Conservation (phyloP, 2,797 vertebrate species). For the Pygocentrus nattereri region DNA sequence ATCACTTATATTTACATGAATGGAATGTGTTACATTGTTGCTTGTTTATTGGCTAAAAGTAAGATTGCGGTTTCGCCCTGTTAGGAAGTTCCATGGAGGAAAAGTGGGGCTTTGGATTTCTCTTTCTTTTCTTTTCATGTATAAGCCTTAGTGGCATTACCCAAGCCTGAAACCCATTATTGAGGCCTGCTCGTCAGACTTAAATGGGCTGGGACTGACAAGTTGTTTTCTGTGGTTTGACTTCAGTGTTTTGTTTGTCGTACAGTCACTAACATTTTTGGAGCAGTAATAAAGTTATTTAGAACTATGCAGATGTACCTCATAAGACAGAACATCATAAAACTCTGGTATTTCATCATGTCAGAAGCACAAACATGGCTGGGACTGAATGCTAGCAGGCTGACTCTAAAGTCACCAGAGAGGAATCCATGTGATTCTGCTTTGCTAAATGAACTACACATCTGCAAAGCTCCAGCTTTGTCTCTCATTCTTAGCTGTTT, state of each 20-base stretch:
- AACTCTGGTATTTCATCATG: conserved; percentile 57
- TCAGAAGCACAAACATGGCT: conserved; percentile 56
- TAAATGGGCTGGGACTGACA: conserved; percentile 66
- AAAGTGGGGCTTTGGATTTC: conserved; percentile 39
- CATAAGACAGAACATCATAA: conserved; percentile 63
- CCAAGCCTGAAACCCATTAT: conserved; percentile 70
- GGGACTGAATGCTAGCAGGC: conserved; percentile 57
- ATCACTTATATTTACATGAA: conserved; percentile 17
- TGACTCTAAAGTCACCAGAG: conserved; percentile 55
- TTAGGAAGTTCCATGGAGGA: conserved; percentile 42
- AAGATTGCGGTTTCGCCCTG: conserved; percentile 44
- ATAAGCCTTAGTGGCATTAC: conserved; percentile 62
- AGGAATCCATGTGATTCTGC: conserved; percentile 46
- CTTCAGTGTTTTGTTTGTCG: conserved; percentile 76
- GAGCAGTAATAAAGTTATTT: conserved; percentile 75
- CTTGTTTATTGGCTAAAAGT: conserved; percentile 32
- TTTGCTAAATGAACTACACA: conserved; percentile 41
- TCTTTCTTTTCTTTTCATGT: conserved; percentile 42
- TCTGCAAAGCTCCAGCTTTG: conserved; percentile 36
- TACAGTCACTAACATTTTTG: conserved; percentile 73
- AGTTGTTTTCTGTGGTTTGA: conserved; percentile 77
- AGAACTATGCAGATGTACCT: conserved; percentile 64
- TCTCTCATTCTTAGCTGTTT: conserved; percentile 41
- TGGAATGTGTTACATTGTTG: conserved; percentile 15
- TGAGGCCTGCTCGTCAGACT: conserved; percentile 69